These are phyloP conservation scores for Metalampra italica DNA, from an alignment of 2,888 invertebrate species.

Conservation along the genomic window DNA sequence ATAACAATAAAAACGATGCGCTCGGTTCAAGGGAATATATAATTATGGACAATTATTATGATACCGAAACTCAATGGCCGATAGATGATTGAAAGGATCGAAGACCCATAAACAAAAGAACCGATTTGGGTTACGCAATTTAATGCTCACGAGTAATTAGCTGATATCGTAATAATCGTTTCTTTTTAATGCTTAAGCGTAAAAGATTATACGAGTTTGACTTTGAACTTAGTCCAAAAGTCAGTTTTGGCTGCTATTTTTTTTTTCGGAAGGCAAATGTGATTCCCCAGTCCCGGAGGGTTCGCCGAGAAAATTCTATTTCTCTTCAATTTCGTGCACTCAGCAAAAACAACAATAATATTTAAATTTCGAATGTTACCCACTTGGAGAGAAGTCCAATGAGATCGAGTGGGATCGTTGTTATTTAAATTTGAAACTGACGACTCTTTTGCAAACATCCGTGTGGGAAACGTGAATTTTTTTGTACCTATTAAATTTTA, in stretches of 20 bases:
- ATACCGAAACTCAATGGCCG: conserved; percentile 74
- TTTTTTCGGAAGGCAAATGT: conserved; percentile 49
- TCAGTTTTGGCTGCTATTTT: conserved; percentile 25
- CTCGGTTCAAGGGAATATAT: conserved; percentile 73
- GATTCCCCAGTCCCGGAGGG: conserved; percentile 52
- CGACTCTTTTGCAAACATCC: not conserved
- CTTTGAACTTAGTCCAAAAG: conserved; percentile 17
- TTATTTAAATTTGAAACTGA: conserved; percentile 28
- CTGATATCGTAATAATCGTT: conserved; percentile 54
- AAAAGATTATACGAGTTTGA: not conserved
- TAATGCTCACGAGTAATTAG: conserved; percentile 70
- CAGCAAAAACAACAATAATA: conserved; percentile 73
- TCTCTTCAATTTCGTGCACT: conserved; percentile 75
- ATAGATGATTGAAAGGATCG: conserved; percentile 78
- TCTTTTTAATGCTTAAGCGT: conserved; percentile 33
- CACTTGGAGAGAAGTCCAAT: conserved; percentile 42
- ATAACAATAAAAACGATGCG: conserved; percentile 78
- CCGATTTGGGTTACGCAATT: conserved; percentile 73
- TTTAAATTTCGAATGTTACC: conserved; percentile 66
- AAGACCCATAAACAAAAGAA: conserved; percentile 76
- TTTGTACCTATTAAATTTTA: too few relatives aligned
- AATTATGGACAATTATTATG: conserved; percentile 79
- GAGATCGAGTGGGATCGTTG: conserved; percentile 27
- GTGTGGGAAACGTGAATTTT: too few relatives aligned
- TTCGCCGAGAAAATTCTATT: conserved; percentile 64